phyloP scores from a whole-genome alignment of 2,888 invertebrate genomes.

The Orthosia incerta region DNA sequence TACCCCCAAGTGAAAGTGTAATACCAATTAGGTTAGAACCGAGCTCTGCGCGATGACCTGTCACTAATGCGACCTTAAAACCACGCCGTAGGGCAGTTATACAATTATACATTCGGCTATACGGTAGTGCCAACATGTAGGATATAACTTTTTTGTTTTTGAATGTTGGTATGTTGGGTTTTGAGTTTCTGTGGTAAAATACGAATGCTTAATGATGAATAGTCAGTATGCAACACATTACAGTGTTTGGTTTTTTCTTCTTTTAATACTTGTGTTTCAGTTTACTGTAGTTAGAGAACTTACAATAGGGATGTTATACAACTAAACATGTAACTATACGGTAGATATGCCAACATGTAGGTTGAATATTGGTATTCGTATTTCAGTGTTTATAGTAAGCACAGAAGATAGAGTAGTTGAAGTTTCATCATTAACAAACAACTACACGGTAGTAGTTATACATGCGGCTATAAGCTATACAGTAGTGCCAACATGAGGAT shows the following conservation, averaged over 20 bases:
- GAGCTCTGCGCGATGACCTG: slow-evolving; percentile 52
- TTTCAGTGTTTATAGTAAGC: background rate
- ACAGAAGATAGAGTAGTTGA: background rate
- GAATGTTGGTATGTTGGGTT: background rate
- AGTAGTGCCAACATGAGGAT: background rate
- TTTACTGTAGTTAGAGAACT: too few species aligned
- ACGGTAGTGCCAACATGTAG: slow-evolving; percentile 11
- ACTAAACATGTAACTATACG: background rate
- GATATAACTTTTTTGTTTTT: background rate
- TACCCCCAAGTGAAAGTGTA: slow-evolving; percentile 52
- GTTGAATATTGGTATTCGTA: background rate
- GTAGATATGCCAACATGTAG: background rate
- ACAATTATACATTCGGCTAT: slow-evolving; percentile 5
- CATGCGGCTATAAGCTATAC: background rate
- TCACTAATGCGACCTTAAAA: slow-evolving; percentile 57
- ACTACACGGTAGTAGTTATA: background rate
- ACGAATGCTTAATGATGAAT: too few species aligned
- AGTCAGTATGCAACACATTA: too few species aligned
- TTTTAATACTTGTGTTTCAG: too few species aligned
- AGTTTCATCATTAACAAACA: background rate
- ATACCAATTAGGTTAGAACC: slow-evolving; percentile 36
- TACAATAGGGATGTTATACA: too few species aligned
- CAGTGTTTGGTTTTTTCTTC: too few species aligned
- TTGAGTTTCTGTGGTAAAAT: background rate
- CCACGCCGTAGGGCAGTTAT: slow-evolving; percentile 9